phyloP scores from a whole-genome alignment of 2,797 vertebrate genomes.

The Cyprinella venusta region DNA sequence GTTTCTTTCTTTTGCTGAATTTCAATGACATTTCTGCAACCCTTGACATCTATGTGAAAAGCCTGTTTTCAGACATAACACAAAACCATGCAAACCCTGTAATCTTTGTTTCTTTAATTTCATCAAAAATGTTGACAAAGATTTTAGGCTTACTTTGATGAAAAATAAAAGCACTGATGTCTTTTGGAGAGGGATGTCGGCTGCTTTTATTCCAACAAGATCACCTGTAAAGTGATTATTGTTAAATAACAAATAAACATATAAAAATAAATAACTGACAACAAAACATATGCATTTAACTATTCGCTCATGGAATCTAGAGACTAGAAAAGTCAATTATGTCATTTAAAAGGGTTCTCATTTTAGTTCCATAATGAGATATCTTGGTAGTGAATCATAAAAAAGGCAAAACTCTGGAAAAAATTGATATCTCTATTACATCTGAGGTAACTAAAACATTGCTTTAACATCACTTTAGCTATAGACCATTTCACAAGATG shows the following conservation, averaged over 20 bases:
- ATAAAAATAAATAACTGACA: neutral
- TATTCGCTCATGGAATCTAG: neutral
- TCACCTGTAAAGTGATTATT: slow-evolving; percentile 65
- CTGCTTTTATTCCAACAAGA: slow-evolving; percentile 64
- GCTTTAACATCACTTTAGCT: neutral
- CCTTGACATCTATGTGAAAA: slow-evolving; percentile 80
- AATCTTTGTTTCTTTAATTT: neutral
- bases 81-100: neutral
- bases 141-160: slow-evolving; percentile 74
- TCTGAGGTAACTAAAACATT: neutral
- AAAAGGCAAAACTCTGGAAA: neutral
- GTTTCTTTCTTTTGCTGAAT: slow-evolving; percentile 59
- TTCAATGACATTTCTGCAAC: slow-evolving; percentile 84
- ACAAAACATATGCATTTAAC: slow-evolving; percentile 8
- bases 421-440: neutral
- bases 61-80: slow-evolving; percentile 68
- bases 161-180: slow-evolving; percentile 83
- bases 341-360: neutral
- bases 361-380: neutral
- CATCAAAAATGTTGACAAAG: neutral
- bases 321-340: neutral
- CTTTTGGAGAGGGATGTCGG: slow-evolving; percentile 65
- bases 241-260: neutral
- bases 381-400: neutral
- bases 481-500: too few relatives aligned